A percentile compares a stretch with the other conserved stretches of the same genome.
phyloP scores from a whole-genome alignment of 2,113 vertebrate species.

The Paradoxurus hermaphroditus region DNA sequence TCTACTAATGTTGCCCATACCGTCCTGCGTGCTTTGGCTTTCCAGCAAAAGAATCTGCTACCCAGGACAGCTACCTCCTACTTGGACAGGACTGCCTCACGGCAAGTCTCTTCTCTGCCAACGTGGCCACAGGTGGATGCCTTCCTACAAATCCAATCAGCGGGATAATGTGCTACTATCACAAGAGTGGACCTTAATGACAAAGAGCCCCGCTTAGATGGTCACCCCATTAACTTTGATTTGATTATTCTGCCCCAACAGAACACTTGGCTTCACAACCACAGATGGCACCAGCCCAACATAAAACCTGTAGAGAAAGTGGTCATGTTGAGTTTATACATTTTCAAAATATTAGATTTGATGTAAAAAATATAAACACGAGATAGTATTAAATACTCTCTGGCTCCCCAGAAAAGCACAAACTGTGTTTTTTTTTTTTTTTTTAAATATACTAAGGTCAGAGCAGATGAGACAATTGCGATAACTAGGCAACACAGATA shows the following conservation, averaged over 20 bases:
- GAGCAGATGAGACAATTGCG: slow-evolving; percentile 11
- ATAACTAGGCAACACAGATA: slow-evolving; percentile 36
- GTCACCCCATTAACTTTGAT: slow-evolving; percentile 78
- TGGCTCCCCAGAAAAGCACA: slow-evolving; percentile 1
- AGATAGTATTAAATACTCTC: neutral
- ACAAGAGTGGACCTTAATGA: slow-evolving; percentile 60
- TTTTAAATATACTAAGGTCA: slow-evolving; percentile 42
- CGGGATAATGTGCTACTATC: slow-evolving; percentile 33
- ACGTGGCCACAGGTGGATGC: slow-evolving; percentile 71
- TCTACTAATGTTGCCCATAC: neutral
- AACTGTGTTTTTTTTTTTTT: neutral
- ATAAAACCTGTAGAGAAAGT: slow-evolving; percentile 59
- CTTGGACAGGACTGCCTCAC: neutral
- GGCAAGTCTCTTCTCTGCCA: slow-evolving; percentile 56
- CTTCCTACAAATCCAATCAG: slow-evolving; percentile 69
- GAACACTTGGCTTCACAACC: slow-evolving; percentile 58
- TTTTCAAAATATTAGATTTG: slow-evolving; percentile 60
- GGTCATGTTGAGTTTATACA: slow-evolving; percentile 37
- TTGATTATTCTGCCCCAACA: slow-evolving; percentile 72
- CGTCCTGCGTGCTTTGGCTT: neutral
- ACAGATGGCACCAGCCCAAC: slow-evolving; percentile 47
- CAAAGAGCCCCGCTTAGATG: slow-evolving; percentile 69
- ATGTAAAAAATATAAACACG: slow-evolving; percentile 51
- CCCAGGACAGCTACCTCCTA: neutral
- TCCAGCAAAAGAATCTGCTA: neutral